Conservation (phyloP, 1,140 invertebrate genomes). For the Rhopalosiphum padi region DNA sequence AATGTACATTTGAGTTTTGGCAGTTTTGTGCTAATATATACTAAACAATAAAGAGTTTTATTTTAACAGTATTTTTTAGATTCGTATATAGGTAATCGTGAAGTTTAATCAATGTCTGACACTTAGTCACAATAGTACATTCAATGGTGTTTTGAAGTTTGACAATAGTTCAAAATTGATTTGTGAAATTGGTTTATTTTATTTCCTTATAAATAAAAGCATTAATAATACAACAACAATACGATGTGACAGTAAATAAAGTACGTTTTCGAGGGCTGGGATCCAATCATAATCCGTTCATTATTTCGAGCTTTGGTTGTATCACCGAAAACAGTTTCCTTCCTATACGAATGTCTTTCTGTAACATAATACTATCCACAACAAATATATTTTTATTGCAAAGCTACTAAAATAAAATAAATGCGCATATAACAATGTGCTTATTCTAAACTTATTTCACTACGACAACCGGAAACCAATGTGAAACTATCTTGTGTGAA, state of each 20-base stretch:
- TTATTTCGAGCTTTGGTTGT: constrained; percentile 42
- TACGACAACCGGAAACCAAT: constrained; percentile 25
- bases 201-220: background rate
- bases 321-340: constrained; percentile 42
- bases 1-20: background rate
- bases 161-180: constrained; percentile 11
- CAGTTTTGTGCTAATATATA: background rate
- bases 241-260: constrained; percentile 19
- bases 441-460: constrained; percentile 21
- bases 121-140: background rate
- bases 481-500: background rate
- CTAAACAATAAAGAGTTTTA: background rate
- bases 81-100: background rate
- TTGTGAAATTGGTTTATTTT: constrained; percentile 35
- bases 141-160: background rate
- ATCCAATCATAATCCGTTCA: constrained; percentile 52
- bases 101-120: background rate
- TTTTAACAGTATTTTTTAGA: background rate
- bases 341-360: constrained; percentile 23
- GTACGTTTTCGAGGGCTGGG: background rate
- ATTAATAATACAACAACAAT: constrained; percentile 24
- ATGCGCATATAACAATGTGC: constrained; percentile 27
- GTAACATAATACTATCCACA: background rate
- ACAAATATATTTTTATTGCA: constrained; percentile 28
- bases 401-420: constrained; percentile 26